Base-by-base conservation (phyloP, 2,888 invertebrate species). In the Cinara cedri region DNA sequence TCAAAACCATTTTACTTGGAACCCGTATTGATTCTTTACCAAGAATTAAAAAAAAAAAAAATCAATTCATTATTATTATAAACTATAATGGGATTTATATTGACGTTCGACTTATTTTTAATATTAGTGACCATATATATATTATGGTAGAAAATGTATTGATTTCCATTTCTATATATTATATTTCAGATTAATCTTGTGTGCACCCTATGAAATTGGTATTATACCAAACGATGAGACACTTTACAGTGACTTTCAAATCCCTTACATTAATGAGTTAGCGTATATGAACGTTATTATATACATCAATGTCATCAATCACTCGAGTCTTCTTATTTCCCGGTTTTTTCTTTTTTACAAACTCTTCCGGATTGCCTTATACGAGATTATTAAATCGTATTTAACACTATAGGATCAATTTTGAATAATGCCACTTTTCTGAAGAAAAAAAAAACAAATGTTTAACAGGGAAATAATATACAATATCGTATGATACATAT, bases 271-370 rank as follows among this genome's bases (percentile, higher is more conserved):
- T 9, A 55, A 70, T 42, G 54, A 54, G 54, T 55, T 14, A 14
- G 19, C 13, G 6, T 1, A 0, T 26, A 19, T 42, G 24, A 55
- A 34, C 34, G 34, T 21, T 55, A 71, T 42, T 14, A 34, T n/a
- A n/a, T 34, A 26, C 49, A 66, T 49, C 66, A 66, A 49, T 26
- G 49, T 51, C 49, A 66, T 51, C 49, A 71, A 71, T 71, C 70
- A 71, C 21, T 8, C 44, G 4, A 49, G 49, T 49, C 4, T 66
- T 51, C 49, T 24, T 66, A 66, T 49, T 16, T 49, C 11, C 24
- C 21, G 14, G 34, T 3, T 13, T 42, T 62, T 46, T 24, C 1
- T 13, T 34, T 34, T 34, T 21, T 46, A 46, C 19, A 14, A n/a
- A 65, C 9, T 16, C 16, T 66, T 66, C 1, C 21, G 44, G 14